Conservation (phyloP, 1,140 invertebrate species). For the Tribolium castaneum region DNA sequence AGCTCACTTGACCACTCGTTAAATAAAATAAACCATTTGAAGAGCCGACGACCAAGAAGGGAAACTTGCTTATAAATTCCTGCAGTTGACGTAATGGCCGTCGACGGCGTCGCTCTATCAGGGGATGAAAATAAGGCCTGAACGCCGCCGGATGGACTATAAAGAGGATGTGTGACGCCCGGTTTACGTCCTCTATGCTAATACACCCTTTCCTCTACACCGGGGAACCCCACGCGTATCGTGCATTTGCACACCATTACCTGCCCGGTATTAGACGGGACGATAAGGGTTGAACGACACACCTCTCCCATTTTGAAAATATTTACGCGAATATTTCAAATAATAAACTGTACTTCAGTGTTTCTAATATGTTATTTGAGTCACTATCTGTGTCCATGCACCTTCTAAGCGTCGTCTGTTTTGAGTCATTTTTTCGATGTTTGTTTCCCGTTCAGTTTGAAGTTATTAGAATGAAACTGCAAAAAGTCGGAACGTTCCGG, state of each 20-base stretch:
- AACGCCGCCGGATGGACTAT: slow-evolving; percentile 33
- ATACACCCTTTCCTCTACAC: slow-evolving; percentile 36
- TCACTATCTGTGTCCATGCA: no score
- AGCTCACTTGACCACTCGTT: slow-evolving; percentile 39
- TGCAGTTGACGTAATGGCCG: background rate
- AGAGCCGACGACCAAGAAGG: slow-evolving; percentile 8
- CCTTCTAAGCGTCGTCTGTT: no score
- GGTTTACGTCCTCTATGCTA: slow-evolving; percentile 47
- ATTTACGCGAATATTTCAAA: background rate
- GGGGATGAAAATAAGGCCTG: slow-evolving; percentile 5
- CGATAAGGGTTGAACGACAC: slow-evolving; percentile 37
- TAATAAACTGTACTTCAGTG: no score
- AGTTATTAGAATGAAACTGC: background rate
- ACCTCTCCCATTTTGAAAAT: background rate
- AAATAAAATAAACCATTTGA: slow-evolving; percentile 25
- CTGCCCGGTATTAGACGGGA: slow-evolving; percentile 48
- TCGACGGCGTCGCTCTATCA: slow-evolving; percentile 10
- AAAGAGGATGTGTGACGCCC: slow-evolving; percentile 47
- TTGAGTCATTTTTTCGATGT: background rate
- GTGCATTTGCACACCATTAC: slow-evolving; percentile 55
- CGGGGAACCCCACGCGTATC: slow-evolving; percentile 38
- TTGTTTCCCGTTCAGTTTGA: background rate
- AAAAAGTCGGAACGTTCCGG: slow-evolving; percentile 11
- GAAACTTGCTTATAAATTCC: slow-evolving; percentile 15
- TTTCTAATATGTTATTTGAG: no score